A percentile compares a stretch with the other conserved stretches of the same genome.
phyloP scores from a whole-genome alignment of 2,113 vertebrate genomes.

The Clupea harengus region DNA sequence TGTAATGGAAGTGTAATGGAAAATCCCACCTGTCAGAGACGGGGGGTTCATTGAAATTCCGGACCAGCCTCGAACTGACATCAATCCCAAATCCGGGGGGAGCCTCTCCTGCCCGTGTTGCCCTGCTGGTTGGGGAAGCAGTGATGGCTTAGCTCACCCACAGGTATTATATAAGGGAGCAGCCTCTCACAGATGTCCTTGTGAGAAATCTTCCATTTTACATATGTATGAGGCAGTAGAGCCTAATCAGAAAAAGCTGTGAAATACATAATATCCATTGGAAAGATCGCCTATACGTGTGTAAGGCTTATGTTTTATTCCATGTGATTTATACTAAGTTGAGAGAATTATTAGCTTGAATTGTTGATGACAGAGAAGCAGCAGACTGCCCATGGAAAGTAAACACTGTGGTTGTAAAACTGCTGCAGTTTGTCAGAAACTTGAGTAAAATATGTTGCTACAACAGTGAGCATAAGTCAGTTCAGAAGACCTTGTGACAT shows the following conservation, averaged over 20 bases:
- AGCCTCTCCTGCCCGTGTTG: slow-evolving; percentile 26
- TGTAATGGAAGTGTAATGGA: slow-evolving; percentile 35
- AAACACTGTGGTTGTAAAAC: not conserved
- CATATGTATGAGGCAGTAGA: not conserved
- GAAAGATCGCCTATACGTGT: not conserved
- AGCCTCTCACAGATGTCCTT: slow-evolving; percentile 45
- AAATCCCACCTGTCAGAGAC: slow-evolving; percentile 30
- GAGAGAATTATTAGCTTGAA: slow-evolving; percentile 4
- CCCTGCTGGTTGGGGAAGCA: slow-evolving; percentile 16
- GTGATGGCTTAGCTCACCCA: slow-evolving; percentile 32
- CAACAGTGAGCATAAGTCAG: not conserved
- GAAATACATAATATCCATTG: not conserved
- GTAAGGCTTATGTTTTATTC: not conserved
- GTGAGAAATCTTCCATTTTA: slow-evolving; percentile 31
- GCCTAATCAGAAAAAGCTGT: slow-evolving; percentile 2
- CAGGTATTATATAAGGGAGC: slow-evolving; percentile 39
- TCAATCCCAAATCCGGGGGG: slow-evolving; percentile 27
- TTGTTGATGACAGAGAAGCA: not conserved
- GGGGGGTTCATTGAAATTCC: slow-evolving; percentile 33
- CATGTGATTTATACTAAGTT: slow-evolving; percentile 5
- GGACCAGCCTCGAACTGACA: slow-evolving; percentile 31
- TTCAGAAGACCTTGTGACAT: not conserved
- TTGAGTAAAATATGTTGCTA: slow-evolving; percentile 4
- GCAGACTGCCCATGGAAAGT: not conserved
- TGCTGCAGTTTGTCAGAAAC: not conserved